Evolutionary conservation across 1,140 invertebrate species (phyloP), one percentile per base, ranked within the genome.

Genomic region (Berghia stephanieae): DNA sequence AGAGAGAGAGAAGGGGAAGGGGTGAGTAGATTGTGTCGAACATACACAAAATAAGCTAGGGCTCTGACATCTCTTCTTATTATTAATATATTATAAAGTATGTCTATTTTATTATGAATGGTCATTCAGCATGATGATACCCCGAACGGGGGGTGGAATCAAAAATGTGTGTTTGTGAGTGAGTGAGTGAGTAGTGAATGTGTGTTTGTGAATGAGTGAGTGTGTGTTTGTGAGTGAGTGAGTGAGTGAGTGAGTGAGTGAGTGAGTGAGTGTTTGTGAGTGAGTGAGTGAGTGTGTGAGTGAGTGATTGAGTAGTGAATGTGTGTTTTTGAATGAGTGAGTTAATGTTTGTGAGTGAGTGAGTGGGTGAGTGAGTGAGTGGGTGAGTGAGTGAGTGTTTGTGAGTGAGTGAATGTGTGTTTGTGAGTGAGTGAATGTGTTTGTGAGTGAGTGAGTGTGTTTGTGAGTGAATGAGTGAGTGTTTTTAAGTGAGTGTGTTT

Each of bases 161-260:
- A n/a, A n/a, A n/a, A n/a, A n/a, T 66, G 18, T n/a, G 10, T 27
- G 8, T n/a, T 16, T 66, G 24, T 66, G 4, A 36, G n/a, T 66
- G 21, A 36, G n/a, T 8, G 24, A 34, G 24, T 24, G 24, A 34
- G 24, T 24, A 13, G 57, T 21, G 57, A 10, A 34, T 60, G 57
- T 60, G 21, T 34, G 57, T 60, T 0, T 60, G 57, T 21, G 57
- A 10, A 34, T 60, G 57, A 27, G 57, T 60, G 57, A 27, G 2
- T 60, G 57, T 60, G 57, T n/a, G 57, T 60, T 24, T 60, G 57
- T n/a, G 57, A 27, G 57, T 60, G 57, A 10, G 57, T 60, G 57
- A 1, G 57, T 2, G 57, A 1, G 57, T 2, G 57, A 1, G 57
- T 2, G 57, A 10, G 2, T 60, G 57, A 27, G 57, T n/a, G 57